Evolutionary conservation across 2,888 invertebrate genomes (phyloP), one percentile per base, ranked within the genome.

Genomic region (Tillus elongatus): DNA sequence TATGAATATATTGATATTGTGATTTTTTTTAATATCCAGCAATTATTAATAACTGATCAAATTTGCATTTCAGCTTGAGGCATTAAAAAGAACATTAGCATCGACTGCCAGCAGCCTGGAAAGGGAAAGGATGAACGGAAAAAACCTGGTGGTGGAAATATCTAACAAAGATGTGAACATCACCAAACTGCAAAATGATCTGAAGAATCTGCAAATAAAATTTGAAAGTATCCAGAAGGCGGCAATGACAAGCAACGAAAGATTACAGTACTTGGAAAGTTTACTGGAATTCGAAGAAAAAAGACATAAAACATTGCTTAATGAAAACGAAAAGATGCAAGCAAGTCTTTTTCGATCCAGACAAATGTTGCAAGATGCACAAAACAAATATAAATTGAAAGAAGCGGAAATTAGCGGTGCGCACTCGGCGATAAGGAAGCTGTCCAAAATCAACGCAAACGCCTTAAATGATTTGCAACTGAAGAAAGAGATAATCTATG

Each of bases 401-500:
- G 60, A 70, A 43, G 75, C 77, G 52, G 63, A 71, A 0, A 61
- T 74, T 3, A 77, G 77, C 61, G 31, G 61, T 73, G 56, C 75
- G 72, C 59, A 67, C 67, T 67, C 46, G 15, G 42, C 19, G 12
- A 42, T 43, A 9, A 44, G 43, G 44, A 70, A 72, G 45, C 43
- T 74, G 42, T 66, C 69, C 13, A 62, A 55, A 42, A 71, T 70
- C 44, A 68, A 70, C 35, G 58, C 56, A 2, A 56, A 53, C 11
- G 54, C 68, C n/a, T 67, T 72, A 47, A 70, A 65, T 39, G 66
- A 66, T 24, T 51, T 78, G n/a, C 48, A 66, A 54, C 30, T 71
- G 37, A 37, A 74, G 45, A 76, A 75, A 43, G 81, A 80, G 59
- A 62, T 71, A 0, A 63, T 75, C 4, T 80, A 81, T 47, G 64